Conservation (phyloP, 2,888 invertebrate species). For the Latrodectus hesperus region DNA sequence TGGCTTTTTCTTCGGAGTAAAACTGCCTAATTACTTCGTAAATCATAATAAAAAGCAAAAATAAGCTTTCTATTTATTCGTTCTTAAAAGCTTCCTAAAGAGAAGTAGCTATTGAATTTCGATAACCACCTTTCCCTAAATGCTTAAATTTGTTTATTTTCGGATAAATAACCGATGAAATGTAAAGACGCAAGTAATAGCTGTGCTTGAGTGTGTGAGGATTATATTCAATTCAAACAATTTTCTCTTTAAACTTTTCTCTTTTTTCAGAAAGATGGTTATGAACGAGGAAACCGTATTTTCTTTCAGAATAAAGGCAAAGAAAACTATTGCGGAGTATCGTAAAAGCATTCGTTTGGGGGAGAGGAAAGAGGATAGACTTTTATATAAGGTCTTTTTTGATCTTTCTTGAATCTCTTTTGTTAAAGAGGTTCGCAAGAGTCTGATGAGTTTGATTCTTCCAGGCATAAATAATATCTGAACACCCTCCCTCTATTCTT, state of each 20-base stretch:
- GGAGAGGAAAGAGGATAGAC: constrained; percentile 3
- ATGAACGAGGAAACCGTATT: too few relatives aligned
- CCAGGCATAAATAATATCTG: constrained; percentile 16
- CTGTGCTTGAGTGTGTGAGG: not conserved
- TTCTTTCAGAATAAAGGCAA: constrained; percentile 20
- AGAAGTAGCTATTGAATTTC: constrained; percentile 44
- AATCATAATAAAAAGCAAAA: not conserved
- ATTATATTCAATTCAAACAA: constrained; percentile 44
- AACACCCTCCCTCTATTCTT: not conserved
- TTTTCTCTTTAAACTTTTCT: constrained; percentile 43
- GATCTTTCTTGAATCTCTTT: constrained; percentile 34
- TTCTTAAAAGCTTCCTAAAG: constrained; percentile 15
- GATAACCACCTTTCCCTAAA: constrained; percentile 48
- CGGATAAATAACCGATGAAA: constrained; percentile 50
- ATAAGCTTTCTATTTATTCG: constrained; percentile 25
- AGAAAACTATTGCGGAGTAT: constrained; percentile 23
- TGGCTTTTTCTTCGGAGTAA: too few relatives aligned
- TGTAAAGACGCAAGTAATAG: constrained; percentile 35
- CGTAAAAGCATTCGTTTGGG: constrained; percentile 30
- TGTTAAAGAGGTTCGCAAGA: constrained; percentile 33
- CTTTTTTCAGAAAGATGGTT: too few relatives aligned
- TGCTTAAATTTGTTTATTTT: constrained; percentile 40
- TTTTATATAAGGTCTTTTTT: constrained; percentile 41
- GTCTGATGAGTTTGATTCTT: constrained; percentile 33
- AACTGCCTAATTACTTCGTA: too few relatives aligned